Conservation (phyloP, 2,113 vertebrate species). For the Gymnobelideus leadbeateri region DNA sequence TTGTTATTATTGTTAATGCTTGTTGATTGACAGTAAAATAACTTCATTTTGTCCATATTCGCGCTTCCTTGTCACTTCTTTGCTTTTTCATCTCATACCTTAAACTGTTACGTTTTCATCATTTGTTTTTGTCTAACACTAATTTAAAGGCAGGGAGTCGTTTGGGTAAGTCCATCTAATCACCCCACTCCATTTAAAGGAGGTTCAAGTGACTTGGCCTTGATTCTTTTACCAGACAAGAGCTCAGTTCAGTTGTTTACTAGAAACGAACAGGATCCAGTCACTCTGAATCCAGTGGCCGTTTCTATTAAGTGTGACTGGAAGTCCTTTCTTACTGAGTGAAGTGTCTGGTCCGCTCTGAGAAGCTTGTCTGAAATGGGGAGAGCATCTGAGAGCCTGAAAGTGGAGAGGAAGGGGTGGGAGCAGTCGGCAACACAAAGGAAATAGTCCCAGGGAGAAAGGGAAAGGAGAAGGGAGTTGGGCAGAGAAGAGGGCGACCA, state of each 20-base stretch:
- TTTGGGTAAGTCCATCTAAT: not conserved
- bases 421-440: not conserved
- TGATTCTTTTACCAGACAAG: not conserved
- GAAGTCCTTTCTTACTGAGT: not conserved
- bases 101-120: not conserved
- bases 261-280: not conserved
- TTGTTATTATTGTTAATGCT: not conserved
- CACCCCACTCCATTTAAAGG: not conserved
- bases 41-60: not conserved
- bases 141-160: not conserved
- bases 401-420: not conserved
- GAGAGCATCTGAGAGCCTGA: not conserved
- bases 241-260: not conserved
- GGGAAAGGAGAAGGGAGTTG: not conserved
- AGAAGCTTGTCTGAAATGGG: not conserved
- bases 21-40: not conserved
- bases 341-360: not conserved
- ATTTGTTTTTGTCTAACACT: not conserved
- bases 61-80: not conserved
- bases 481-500: accelerated
- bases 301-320: not conserved
- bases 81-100: not conserved
- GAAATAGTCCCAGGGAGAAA: not conserved
- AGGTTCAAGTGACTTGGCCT: not conserved
- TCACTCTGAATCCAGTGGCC: not conserved